Evolutionary conservation across 2,888 invertebrate species (phyloP).

Genomic region (Eudasyphora cyanicolor): DNA sequence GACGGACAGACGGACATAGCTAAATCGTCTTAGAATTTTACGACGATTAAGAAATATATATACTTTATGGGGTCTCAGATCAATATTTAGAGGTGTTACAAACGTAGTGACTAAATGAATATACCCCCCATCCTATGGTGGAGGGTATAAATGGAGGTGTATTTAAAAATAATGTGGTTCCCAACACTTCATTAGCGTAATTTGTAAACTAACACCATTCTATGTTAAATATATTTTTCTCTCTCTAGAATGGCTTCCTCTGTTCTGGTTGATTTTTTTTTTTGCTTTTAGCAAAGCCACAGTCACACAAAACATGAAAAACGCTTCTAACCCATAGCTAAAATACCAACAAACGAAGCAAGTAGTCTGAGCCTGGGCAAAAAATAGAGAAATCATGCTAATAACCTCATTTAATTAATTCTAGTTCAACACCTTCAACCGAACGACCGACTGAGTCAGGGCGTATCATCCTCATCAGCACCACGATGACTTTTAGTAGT

Average conservation of each 20-base stretch:
- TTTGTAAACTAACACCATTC: conserved; percentile 61
- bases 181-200: conserved; percentile 70
- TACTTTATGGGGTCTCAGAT: too few relatives aligned
- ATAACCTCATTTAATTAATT: conserved; percentile 65
- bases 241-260: conserved; percentile 18
- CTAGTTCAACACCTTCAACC: conserved; percentile 64
- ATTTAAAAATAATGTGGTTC: conserved; percentile 33
- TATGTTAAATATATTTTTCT: conserved; percentile 39
- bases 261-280: too few relatives aligned
- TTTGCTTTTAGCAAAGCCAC: neutral
- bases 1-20: too few relatives aligned
- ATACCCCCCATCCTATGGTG: too few relatives aligned
- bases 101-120: too few relatives aligned
- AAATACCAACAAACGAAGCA: neutral
- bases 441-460: neutral
- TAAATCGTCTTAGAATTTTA: too few relatives aligned
- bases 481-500: conserved; percentile 35
- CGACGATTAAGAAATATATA: too few relatives aligned
- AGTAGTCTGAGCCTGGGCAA: too few relatives aligned
- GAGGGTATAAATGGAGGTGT: neutral
- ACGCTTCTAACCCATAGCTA: neutral
- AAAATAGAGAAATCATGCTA: conserved; percentile 53
- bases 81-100: too few relatives aligned
- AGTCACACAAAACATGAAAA: neutral
- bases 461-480: conserved; percentile 26